Percentiles rank a stretch among this genome's conserved stretches.
phyloP scores from a whole-genome alignment of 2,888 invertebrate species.

The Gonocerus acuteangulatus region DNA sequence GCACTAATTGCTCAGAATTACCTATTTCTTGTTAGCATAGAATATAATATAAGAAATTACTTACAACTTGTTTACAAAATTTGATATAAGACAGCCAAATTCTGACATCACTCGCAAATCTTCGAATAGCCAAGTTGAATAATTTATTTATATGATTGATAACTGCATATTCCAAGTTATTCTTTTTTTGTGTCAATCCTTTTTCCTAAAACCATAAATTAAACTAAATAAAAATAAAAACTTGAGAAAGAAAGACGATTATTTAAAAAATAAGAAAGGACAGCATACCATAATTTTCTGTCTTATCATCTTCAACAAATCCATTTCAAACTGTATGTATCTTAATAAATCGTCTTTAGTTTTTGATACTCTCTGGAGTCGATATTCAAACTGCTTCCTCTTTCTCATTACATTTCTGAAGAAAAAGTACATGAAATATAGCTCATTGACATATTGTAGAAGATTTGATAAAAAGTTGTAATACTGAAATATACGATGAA shows the following conservation, averaged over 20 bases:
- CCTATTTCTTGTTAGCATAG: no score
- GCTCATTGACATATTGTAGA: conserved; percentile 1
- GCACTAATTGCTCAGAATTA: no score
- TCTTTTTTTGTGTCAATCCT: conserved; percentile 54
- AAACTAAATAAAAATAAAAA: not conserved
- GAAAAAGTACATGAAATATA: conserved; percentile 37
- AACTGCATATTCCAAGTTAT: conserved; percentile 61
- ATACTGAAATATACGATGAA: not conserved
- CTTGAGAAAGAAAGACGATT: conserved; percentile 1
- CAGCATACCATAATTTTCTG: conserved; percentile 50
- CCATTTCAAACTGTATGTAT: conserved; percentile 64
- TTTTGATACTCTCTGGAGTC: conserved; percentile 59
- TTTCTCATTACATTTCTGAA: conserved; percentile 59
- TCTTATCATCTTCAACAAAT: conserved; percentile 57
- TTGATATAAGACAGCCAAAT: conserved; percentile 72
- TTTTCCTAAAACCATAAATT: conserved; percentile 42
- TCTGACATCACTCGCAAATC: conserved; percentile 63
- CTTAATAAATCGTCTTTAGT: conserved; percentile 61
- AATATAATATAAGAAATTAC: no score
- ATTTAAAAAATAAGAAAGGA: not conserved
- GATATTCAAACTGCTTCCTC: conserved; percentile 64
- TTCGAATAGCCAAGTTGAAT: conserved; percentile 60
- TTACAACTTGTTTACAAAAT: conserved; percentile 62
- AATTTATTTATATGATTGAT: conserved; percentile 63
- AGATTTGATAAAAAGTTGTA: conserved; percentile 3